phyloP scores from a whole-genome alignment of 2,113 vertebrate species.

The Accipiter cooperii region DNA sequence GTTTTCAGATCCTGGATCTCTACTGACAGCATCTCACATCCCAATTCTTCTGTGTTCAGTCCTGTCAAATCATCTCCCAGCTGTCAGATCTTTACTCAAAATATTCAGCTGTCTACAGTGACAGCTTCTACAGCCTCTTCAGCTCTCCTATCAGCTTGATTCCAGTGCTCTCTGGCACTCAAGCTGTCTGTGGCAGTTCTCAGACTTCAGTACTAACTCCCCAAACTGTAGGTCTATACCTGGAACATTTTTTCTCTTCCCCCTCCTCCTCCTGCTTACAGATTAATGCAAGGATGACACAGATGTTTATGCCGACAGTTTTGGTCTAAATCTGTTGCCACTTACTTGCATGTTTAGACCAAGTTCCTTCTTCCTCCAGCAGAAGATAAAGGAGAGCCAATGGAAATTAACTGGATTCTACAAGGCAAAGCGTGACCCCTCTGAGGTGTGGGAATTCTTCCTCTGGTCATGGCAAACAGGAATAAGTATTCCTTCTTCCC shows the following conservation, averaged over 20 bases:
- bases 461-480: background rate
- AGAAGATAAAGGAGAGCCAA: background rate
- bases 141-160: background rate
- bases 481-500: background rate
- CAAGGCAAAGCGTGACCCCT: fast-evolving
- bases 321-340: background rate
- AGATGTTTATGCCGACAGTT: background rate
- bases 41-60: background rate
- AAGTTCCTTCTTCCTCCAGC: background rate
- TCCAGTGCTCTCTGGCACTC: background rate
- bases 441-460: background rate
- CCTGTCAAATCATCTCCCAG: background rate
- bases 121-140: background rate
- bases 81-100: background rate
- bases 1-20: background rate
- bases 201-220: background rate
- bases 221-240: background rate
- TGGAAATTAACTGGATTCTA: background rate
- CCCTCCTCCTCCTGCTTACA: background rate
- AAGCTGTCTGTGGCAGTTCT: background rate
- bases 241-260: background rate
- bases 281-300: background rate
- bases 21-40: background rate
- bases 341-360: background rate
- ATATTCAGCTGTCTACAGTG: background rate